Base-by-base conservation (phyloP, 2,797 vertebrate species). In the Tapirus indicus region DNA sequence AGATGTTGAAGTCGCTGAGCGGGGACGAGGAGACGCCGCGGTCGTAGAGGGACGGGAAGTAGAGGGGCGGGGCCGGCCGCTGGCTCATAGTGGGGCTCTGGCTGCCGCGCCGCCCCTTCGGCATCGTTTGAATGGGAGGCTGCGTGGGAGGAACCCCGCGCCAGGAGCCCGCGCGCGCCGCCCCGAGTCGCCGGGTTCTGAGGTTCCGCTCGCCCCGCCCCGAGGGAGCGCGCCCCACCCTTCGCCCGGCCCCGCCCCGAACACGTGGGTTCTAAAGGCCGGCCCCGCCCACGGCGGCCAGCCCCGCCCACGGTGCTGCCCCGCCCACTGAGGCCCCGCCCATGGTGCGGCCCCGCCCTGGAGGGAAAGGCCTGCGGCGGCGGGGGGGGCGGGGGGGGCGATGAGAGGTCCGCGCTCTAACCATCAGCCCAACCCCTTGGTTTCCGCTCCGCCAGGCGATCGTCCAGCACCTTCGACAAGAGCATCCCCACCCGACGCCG, bases 31-130 rank as follows among this genome's bases (percentile, higher is more conserved):
- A 93, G 86, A 97, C 82, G 10, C 97, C 75, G 62, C 97, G 44
- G 94, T 98, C 98, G 91, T 99, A 98, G 91, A 99, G 98, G 17
- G 98, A 98, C 1, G 98, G 98, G 95, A 99, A 98, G 60, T 97
- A 98, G 17, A 97, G 96, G 6, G 98, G 98, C 29, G 96, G 96
- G 21, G 94, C 92, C n/a, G 98, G 98, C 89, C 97, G 98, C 92
- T 98, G 97, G 96, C 97, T 97, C 98, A 98, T 98, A 93, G 85
- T 93, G 94, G 91, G 84, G 66, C 90, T 97, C 78, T 23, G 91
- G 94, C 97, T 93, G 93, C 96, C 93, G 92, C 97, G 96, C 95
- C 38, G 96, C 92, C 95, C 96, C 90, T 95, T 88, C 38, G 96
- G 98, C 79, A 97, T 97, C 94, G 20, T 94, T 95, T 97, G 92